Evolutionary conservation across 2,888 invertebrate species (phyloP).

Genomic region (Lacanobia wlatinum): DNA sequence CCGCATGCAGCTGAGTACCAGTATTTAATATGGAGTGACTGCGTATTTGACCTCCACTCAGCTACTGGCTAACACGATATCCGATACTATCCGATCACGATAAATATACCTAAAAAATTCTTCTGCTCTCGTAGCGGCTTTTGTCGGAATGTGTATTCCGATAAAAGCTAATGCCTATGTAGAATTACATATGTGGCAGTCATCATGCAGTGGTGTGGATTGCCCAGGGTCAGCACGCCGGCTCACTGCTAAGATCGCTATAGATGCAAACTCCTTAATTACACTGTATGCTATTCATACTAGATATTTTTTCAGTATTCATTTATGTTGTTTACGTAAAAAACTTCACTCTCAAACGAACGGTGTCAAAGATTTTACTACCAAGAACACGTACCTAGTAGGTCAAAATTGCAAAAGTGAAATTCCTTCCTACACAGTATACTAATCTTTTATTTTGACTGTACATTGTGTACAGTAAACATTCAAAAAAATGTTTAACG

Average conservation of each 20-base stretch:
- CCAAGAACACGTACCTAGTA: neutral
- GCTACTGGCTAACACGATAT: too few species aligned
- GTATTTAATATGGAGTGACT: too few species aligned
- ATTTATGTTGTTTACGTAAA: neutral
- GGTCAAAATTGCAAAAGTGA: neutral
- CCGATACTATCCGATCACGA: too few species aligned
- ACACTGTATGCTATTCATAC: neutral
- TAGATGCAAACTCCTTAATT: neutral
- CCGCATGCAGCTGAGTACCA: too few species aligned
- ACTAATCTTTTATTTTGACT: neutral
- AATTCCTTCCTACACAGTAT: too few species aligned
- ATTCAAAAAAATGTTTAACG: neutral
- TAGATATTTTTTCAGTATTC: neutral
- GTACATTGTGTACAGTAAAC: neutral
- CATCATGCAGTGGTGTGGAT: neutral
- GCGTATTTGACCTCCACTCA: too few species aligned
- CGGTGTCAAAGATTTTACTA: neutral
- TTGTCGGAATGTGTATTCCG: neutral
- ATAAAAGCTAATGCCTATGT: neutral
- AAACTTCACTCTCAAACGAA: neutral
- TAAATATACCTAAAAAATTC: too few species aligned
- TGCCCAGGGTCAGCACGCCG: neutral
- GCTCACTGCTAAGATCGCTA: neutral
- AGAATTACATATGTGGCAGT: neutral
- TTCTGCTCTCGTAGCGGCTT: too few species aligned